Evolutionary conservation across 2,888 invertebrate genomes (phyloP).

Genomic region (Eugnorisma glareosa): DNA sequence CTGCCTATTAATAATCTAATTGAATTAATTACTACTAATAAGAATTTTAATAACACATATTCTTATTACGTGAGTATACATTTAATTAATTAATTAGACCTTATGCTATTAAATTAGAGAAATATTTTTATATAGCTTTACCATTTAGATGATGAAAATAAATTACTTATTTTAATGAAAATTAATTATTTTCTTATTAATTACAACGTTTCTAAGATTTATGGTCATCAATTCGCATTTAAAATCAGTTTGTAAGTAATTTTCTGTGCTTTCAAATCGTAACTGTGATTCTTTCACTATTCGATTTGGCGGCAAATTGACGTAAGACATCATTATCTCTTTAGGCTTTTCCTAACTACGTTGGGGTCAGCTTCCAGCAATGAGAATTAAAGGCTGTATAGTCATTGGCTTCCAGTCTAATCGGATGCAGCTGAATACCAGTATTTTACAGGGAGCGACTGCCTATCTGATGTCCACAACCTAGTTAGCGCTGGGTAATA

Average conservation of each 20-base stretch:
- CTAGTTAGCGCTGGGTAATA: too few relatives aligned
- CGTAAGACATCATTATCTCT: too few relatives aligned
- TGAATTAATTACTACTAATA: slow-evolving; percentile 4
- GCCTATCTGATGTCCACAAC: too few relatives aligned
- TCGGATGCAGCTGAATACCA: too few relatives aligned
- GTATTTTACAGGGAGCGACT: too few relatives aligned
- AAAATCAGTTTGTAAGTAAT: background rate
- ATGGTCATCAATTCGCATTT: background rate
- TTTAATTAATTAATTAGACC: slow-evolving; percentile 1
- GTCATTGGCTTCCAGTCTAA: too few relatives aligned
- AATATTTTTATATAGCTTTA: background rate
- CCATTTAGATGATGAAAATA: background rate
- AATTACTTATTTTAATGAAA: too few relatives aligned
- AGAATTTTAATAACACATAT: slow-evolving; percentile 5
- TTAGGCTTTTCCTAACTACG: too few relatives aligned
- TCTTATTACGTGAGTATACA: background rate
- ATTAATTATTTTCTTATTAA: background rate
- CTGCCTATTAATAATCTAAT: slow-evolving; percentile 8
- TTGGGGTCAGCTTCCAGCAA: too few relatives aligned
- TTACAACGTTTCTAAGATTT: background rate
- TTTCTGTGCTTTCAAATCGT: background rate
- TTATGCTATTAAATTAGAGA: slow-evolving; percentile 1
- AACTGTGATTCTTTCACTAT: too few relatives aligned
- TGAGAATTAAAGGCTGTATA: too few relatives aligned
- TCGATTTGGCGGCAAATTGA: too few relatives aligned